Evolutionary conservation across 2,113 vertebrate genomes (phyloP), one percentile per base, ranked within the genome.

Genomic region (Myrmecobius fasciatus): DNA sequence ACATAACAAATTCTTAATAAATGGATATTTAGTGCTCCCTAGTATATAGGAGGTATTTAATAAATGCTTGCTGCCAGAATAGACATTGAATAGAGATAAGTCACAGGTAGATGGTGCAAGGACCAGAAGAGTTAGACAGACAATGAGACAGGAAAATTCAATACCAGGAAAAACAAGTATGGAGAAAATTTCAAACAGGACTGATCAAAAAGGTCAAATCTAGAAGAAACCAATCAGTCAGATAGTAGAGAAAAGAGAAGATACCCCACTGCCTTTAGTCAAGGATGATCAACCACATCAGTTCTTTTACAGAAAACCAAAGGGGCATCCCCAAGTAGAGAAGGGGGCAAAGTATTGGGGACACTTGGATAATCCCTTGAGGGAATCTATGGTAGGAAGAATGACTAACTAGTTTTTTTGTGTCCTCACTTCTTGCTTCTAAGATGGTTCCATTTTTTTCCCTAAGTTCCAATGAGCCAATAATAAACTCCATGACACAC

Each of bases 401-500:
- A 56, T 56, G 8, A 28, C 54, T 56, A 11, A 8, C 54, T 56
- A 56, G 9, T 56, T 9, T 54, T 26, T 54, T 2, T 54, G 25
- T 54, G 53, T 9, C 25, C 53, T 56, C 54, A 28, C 54, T 56
- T 28, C 26, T 56, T 56, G 54, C 54, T 56, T 9, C 54, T 28
- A 56, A 25, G 54, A 56, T 56, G 54, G 26, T 56, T 11, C 47
- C 51, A 46, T 20, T 28, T 49, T 47, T 90, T 94, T 46, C 75
- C 51, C 91, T 6, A 46, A 52, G 49, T 8, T 60, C 47, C 6
- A 54, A 8, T 93, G 88, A 53, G 54, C 49, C 95, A 54, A 83
- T 91, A 25, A 90, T 17, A 53, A 90, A 92, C 97, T 95, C 25
- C 48, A 95, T 97, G 90, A 95, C 97, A 96, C 95, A 96, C 53